phyloP scores from a whole-genome alignment of 1,140 invertebrate genomes.

The Sinonovacula constricta region DNA sequence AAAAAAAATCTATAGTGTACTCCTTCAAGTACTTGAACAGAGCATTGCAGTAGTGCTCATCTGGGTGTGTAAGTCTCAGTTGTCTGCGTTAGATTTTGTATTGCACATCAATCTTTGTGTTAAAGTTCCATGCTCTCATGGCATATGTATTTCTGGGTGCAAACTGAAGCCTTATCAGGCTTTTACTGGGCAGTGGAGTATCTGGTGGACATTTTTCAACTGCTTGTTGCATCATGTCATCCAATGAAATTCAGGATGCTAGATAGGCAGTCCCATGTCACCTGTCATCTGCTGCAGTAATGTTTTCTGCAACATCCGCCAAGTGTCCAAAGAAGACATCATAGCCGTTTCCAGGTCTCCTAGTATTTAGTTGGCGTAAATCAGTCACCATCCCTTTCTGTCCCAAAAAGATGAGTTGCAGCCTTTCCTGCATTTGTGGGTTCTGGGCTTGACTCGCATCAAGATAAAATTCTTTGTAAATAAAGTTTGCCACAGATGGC shows the following conservation, averaged over 20 bases:
- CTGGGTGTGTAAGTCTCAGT: conserved; percentile 38
- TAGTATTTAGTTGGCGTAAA: conserved; percentile 46
- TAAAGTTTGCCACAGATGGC: conserved; percentile 38
- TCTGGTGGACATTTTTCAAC: conserved; percentile 27
- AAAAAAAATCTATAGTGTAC: conserved; percentile 31
- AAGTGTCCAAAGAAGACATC: conserved; percentile 48
- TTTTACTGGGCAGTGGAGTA: conserved; percentile 41
- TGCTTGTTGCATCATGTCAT: conserved; percentile 47
- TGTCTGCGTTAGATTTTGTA: conserved; percentile 58
- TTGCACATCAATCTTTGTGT: conserved; percentile 35
- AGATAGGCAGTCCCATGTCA: conserved; percentile 47
- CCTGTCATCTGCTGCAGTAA: conserved; percentile 54
- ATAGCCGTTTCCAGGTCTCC: conserved; percentile 43
- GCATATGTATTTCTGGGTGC: conserved; percentile 53
- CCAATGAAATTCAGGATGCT: conserved; percentile 43
- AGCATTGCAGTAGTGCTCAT: conserved; percentile 55
- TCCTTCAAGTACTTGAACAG: conserved; percentile 49
- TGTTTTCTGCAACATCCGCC: conserved; percentile 36
- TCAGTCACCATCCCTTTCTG: conserved; percentile 46
- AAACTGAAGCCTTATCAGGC: conserved; percentile 57
- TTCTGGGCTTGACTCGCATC: conserved; percentile 43
- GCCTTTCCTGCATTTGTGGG: conserved; percentile 45
- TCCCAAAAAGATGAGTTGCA: conserved; percentile 50
- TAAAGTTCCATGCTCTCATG: conserved; percentile 47
- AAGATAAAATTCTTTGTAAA: conserved; percentile 53